Conservation (phyloP, 2,888 invertebrate species). For the Trachelus iudaicus region DNA sequence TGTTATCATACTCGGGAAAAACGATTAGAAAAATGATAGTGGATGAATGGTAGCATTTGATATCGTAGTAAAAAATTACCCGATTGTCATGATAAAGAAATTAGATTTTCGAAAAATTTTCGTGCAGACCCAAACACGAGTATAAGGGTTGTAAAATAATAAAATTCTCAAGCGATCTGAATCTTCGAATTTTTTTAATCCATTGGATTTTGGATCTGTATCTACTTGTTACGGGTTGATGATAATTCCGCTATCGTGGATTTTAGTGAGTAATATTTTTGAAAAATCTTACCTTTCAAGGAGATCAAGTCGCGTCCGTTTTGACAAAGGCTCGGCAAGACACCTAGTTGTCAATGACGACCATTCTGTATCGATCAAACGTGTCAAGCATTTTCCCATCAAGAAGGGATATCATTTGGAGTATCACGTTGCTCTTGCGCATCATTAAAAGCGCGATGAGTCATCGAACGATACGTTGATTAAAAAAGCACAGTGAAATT, state of each 20-base stretch:
- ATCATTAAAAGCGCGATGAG: background rate
- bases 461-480: background rate
- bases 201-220: background rate
- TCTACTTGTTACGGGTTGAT: background rate
- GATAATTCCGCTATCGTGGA: background rate
- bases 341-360: constrained; percentile 27
- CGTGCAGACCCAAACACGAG: background rate
- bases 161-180: background rate
- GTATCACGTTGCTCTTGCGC: background rate
- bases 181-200: background rate
- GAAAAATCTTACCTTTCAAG: constrained; percentile 27
- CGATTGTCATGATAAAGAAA: background rate
- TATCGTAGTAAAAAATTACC: too few relatives aligned
- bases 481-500: background rate
- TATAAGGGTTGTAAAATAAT: background rate
- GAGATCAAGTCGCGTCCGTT: constrained; percentile 22
- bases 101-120: background rate
- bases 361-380: constrained; percentile 34
- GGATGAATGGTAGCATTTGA: background rate
- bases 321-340: constrained; percentile 18
- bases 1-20: background rate
- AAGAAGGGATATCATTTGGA: background rate
- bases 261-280: background rate
- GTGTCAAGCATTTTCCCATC: background rate
- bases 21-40: background rate